Percentiles rank a stretch among this genome's conserved stretches.
These are phyloP conservation scores for Cololabis saira DNA, from an alignment of 2,113 vertebrate species.

Conservation along the genomic window DNA sequence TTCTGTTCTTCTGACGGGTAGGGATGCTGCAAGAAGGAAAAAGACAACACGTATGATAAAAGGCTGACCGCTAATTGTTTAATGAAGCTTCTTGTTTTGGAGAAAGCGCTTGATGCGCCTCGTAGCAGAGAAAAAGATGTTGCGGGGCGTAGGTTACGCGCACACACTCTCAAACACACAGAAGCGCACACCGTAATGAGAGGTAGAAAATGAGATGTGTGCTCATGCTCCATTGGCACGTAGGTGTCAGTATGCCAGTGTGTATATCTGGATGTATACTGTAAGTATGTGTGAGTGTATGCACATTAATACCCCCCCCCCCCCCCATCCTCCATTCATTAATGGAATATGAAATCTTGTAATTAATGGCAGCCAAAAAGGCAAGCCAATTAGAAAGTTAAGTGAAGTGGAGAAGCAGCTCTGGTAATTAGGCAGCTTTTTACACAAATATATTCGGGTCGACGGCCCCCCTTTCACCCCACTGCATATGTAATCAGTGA, in stretches of 20 bases:
- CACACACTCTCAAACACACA: constrained; percentile 13
- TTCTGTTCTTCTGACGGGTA: constrained; percentile 99
- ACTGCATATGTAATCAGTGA: constrained; percentile 71
- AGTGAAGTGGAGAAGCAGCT: constrained; percentile 96
- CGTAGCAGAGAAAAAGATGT: constrained; percentile 17
- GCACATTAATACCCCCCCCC: constrained; percentile 25
- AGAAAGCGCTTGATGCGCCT: constrained; percentile 19
- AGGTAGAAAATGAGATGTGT: constrained; percentile 42
- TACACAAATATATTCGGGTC: constrained; percentile 85
- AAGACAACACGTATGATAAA: constrained; percentile 31
- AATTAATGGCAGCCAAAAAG: constrained; percentile 97
- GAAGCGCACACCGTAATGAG: constrained; percentile 28
- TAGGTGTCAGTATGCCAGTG: constrained; percentile 42
- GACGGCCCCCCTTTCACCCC: constrained; percentile 48
- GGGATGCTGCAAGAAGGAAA: constrained; percentile 87
- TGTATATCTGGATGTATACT: constrained; percentile 34
- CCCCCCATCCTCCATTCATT: constrained; percentile 82
- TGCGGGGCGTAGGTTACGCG: constrained; percentile 1
- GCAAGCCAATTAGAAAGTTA: constrained; percentile 98
- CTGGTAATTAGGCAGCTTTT: constrained; percentile 88
- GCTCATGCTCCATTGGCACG: constrained; percentile 30
- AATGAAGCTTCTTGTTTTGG: constrained; percentile 44
- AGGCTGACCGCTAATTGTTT: constrained; percentile 42
- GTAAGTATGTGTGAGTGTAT: constrained; percentile 38
- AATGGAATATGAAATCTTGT: constrained; percentile 96